Evolutionary conservation across 1,140 invertebrate species (phyloP), one percentile per base, ranked within the genome.

Genomic region (Drosophila athabasca): DNA sequence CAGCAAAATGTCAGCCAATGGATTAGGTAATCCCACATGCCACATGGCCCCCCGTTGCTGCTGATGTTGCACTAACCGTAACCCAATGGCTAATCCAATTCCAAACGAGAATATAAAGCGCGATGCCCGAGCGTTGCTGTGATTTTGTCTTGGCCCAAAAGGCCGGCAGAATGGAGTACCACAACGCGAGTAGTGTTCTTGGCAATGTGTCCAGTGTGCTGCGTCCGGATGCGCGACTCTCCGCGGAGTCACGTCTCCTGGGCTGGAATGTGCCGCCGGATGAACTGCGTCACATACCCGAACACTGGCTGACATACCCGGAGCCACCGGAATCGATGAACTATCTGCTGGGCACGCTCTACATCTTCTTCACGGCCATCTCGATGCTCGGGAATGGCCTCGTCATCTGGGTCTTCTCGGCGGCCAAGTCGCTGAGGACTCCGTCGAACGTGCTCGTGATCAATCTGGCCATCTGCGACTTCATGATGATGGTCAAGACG

Each of bases 371-470:
- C 73, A 96, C 96, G 6, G 93, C 96, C 26, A 93, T 95, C 35
- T 94, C 96, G 0, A 92, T 97, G 11, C 90, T 95, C 7, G 97
- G 97, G 64, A 98, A 98, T 92, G 96, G 97, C 15, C 92, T 98
- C 8, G 97, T 98, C 65, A 95, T 98, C 69, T 98, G 96, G 94
- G 95, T 98, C 73, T 98, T 98, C 24, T 80, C 79, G n/a, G 88
- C 87, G 29, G 95, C 96, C 17, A 97, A 97, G 92, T 94, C 94
- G 61, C 92, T 98, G 52, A 93, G 96, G 73, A 98, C 97, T 0
- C 96, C 97, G n/a, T 97, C 97, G 9, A 98, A 98, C 82, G 95
- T 98, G 90, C 95, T 98, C 61, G 96, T 98, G 2, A 94, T 98
- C 45, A 97, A 98, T 91, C 92, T 98, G 82, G 97, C 97, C 5